Conservation (phyloP, 1,140 invertebrate species). For the Arctopsyche grandis region DNA sequence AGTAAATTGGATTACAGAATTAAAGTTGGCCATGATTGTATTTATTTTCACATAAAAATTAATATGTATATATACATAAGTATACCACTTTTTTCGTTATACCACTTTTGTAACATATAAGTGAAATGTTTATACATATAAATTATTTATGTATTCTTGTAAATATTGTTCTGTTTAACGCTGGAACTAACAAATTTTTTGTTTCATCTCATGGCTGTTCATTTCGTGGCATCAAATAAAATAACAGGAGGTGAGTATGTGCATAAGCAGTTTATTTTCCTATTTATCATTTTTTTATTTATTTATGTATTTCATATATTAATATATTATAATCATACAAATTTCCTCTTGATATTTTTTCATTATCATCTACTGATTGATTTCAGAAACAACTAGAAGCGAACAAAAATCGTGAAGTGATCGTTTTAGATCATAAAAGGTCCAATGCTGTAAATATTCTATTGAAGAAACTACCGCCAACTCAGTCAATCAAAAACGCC, state of each 20-base stretch:
- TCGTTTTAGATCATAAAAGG: slow-evolving; percentile 96
- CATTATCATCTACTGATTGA: neutral
- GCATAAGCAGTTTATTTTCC: neutral
- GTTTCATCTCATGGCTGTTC: slow-evolving; percentile 18
- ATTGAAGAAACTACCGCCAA: slow-evolving; percentile 98
- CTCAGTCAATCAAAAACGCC: slow-evolving; percentile 96
- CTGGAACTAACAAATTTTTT: slow-evolving; percentile 5
- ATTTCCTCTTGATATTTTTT: no score
- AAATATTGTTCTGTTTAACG: neutral
- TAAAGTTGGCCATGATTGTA: no score
- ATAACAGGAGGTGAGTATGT: slow-evolving; percentile 6
- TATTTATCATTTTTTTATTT: no score
- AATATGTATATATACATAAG: no score
- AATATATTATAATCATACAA: no score
- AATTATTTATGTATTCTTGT: no score
- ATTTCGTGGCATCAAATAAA: neutral
- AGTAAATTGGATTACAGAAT: no score
- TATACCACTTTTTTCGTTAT: no score
- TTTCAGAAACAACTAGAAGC: slow-evolving; percentile 89
- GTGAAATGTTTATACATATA: no score
- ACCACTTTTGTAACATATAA: no score
- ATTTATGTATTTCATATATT: no score
- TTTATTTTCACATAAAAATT: no score
- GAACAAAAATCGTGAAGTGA: slow-evolving; percentile 95
- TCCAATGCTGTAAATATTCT: slow-evolving; percentile 99